Evolutionary conservation across 2,888 invertebrate species (phyloP).

Genomic region (Dioctria linearis): DNA sequence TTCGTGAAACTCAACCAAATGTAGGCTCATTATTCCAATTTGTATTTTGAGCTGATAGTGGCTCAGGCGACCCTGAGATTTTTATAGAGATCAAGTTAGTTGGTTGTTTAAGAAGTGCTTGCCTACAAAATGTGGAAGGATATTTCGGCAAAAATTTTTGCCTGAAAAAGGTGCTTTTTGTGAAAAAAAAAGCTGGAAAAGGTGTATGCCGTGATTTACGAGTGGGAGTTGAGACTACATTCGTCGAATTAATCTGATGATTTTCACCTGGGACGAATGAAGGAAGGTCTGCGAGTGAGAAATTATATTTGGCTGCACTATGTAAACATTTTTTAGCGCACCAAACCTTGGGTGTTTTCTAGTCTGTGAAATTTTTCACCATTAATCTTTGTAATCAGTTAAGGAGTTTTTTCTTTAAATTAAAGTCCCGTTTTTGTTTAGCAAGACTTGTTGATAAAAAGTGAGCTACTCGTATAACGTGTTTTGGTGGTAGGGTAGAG

Average conservation of each 20-base stretch:
- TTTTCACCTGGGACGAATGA: background rate
- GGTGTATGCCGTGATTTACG: background rate
- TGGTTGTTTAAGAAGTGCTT: background rate
- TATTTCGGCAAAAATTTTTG: background rate
- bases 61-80: background rate
- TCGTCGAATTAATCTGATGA: background rate
- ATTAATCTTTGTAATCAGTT: background rate
- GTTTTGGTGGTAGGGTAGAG: too few relatives aligned
- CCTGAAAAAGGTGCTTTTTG: background rate
- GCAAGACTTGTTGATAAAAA: background rate
- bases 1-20: slow-evolving; percentile 38
- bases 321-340: background rate
- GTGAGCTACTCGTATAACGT: background rate
- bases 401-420: background rate
- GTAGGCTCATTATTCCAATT: slow-evolving; percentile 40
- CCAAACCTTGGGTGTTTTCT: background rate
- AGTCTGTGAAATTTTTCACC: background rate
- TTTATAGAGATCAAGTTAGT: background rate
- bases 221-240: background rate
- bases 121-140: background rate
- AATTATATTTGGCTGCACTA: background rate
- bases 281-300: background rate
- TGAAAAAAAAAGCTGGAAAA: background rate
- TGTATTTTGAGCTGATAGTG: slow-evolving; percentile 11
- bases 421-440: background rate